These are phyloP conservation scores for Probosciger aterrimus DNA, from an alignment of 2,113 vertebrate genomes.

Conservation along the genomic window DNA sequence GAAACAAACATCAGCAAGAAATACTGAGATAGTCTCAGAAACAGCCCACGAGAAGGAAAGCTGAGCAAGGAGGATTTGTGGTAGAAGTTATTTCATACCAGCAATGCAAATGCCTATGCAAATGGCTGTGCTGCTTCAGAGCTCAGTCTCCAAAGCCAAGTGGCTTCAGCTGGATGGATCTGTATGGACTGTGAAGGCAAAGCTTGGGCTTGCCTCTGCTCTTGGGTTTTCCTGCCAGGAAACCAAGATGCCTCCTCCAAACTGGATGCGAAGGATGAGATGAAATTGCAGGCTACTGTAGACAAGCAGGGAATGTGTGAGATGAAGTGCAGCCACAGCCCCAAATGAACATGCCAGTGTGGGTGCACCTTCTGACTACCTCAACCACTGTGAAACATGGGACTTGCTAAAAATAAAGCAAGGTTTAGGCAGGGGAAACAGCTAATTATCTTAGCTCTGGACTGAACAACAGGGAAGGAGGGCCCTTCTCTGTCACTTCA, in stretches of 20 bases:
- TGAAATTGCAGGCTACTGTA: background rate
- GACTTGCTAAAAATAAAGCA: background rate
- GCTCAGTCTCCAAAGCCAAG: background rate
- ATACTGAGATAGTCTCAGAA: background rate
- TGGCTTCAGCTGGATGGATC: background rate
- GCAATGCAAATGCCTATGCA: background rate
- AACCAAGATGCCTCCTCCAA: background rate
- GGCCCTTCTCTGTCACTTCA: background rate
- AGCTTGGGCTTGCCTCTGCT: background rate
- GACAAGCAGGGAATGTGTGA: background rate
- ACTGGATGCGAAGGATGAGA: background rate
- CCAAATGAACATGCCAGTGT: background rate
- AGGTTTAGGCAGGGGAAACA: background rate
- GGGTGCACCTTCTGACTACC: background rate
- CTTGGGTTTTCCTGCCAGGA: background rate
- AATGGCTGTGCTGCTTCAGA: background rate
- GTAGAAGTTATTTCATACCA: background rate
- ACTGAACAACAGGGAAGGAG: background rate
- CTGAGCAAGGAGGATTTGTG: background rate
- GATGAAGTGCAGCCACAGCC: background rate
- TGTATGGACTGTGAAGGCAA: background rate
- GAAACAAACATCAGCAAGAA: background rate
- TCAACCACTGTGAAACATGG: background rate
- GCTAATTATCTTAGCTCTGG: background rate
- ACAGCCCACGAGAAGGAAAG: background rate